Evolutionary conservation across 2,113 vertebrate genomes (phyloP), one percentile per base, ranked within the genome.

Genomic region (Phaethon lepturus): DNA sequence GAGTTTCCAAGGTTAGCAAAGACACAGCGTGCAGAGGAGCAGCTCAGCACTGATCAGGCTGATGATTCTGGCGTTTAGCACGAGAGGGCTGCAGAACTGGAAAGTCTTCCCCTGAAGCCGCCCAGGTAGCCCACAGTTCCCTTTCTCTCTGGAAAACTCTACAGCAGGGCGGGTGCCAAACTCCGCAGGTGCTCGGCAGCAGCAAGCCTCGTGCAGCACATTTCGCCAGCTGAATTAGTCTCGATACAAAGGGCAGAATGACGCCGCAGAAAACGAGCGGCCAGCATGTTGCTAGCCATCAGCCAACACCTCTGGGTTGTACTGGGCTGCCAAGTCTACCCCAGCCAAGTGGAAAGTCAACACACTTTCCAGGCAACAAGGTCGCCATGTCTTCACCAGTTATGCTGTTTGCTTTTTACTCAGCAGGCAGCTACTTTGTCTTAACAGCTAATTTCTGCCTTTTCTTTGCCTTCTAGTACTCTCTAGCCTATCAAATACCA

Each of bases 311-410:
- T 90, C 87, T 72, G 74, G 29, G 66, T 63, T 84, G 35, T 11
- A 10, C 49, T n/a, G 49, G 66, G 13, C 74, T 95, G 85, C 90
- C 78, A 88, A 56, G 40, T 40, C 74, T 75, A 23, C 19, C 47
- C 68, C 55, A 49, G 92, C 49, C 93, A 88, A 82, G 77, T 31
- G 49, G 45, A 49, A 91, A 75, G 90, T 52, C 80, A 47, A 72
- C 68, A 29, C n/a, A 10, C 35, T 96, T 78, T 93, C 87, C 84
- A 79, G 84, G 93, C 93, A 96, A 93, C 87, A 87, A 82, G 69
- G 87, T 88, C 77, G 93, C 49, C 33, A 13, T 2, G 33, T 82
- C 74, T 96, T 78, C 66, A 53, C 56, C 0, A 0, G 66, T 79
- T 89, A 74, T 78, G 60, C 58, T 49, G 7, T 72, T 89, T 84